Base-by-base conservation (phyloP, 2,797 vertebrate species). In the Hyperoplus lanceolatus region DNA sequence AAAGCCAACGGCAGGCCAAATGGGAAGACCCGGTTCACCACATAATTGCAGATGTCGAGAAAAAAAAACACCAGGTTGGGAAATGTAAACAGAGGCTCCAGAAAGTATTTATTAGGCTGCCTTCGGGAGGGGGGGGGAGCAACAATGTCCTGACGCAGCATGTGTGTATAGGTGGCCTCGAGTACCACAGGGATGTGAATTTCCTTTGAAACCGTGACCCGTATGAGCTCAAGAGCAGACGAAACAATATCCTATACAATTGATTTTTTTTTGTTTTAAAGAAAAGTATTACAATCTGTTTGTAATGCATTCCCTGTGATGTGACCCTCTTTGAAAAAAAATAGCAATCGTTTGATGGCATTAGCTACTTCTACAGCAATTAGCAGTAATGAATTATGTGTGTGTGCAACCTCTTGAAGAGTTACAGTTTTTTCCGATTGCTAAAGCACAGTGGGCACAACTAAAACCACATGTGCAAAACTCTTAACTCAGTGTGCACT, bases 11-110 rank as follows among this genome's bases (percentile, higher is more conserved):
- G 77, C 29, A 29, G 87, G 90, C 81, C 80, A 87, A 90, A 90
- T 86, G 86, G 85, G 88, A 93, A 83, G 84, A 85, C 85, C 85
- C 16, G 6, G 82, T 87, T 86, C 89, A 83, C 73, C 84, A 70
- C 66, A 75, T 90, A 92, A 93, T 92, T 91, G 87, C 81, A 83
- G 64, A 87, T 89, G 90, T 93, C 90, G 90, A 80, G 86, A 90
- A 88, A 93, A 93, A 90, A 88, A 93, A 93, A 63, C 70, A 93
- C 83, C 77, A 75, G 87, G 86, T 91, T 89, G 89, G 85, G 82
- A 88, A 90, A 92, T 91, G 87, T 92, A 90, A 92, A 89, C 90
- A 90, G 85, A 87, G 87, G 79, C 84, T 69, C 18, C 54, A 73
- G 77, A 86, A 83, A 80, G 86, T 88, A 77, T 90, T 87, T 85